Conservation (phyloP, 2,888 invertebrate genomes). For the Euspilapteryx auroguttella region DNA sequence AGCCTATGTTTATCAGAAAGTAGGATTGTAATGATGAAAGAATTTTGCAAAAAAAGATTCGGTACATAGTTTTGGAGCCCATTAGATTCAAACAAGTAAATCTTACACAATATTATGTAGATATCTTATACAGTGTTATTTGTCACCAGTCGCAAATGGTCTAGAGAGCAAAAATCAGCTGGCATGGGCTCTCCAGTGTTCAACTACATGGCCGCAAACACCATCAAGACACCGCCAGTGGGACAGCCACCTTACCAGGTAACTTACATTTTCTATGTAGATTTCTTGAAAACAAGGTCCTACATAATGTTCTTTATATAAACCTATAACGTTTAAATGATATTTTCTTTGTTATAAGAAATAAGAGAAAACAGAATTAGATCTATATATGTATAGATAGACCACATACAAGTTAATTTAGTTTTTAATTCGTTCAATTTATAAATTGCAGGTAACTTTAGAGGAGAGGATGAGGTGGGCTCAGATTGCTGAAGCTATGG, state of each 20-base stretch:
- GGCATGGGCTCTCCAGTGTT: slow-evolving; percentile 81
- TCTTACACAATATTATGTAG: no score
- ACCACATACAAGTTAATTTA: no score
- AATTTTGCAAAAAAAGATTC: no score
- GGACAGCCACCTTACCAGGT: slow-evolving; percentile 78
- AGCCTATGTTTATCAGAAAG: no score
- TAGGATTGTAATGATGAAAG: no score
- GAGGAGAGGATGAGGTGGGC: slow-evolving; percentile 88
- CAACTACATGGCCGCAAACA: slow-evolving; percentile 81
- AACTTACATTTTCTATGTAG: slow-evolving; percentile 4
- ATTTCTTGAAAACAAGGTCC: neutral
- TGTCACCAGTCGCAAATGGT: slow-evolving; percentile 86
- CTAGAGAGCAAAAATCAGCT: slow-evolving; percentile 79
- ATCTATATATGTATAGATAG: no score
- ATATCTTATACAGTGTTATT: no score
- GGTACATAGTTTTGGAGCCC: no score
- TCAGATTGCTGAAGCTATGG: slow-evolving; percentile 87
- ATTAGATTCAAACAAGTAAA: no score
- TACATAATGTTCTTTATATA: no score
- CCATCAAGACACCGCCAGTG: slow-evolving; percentile 71
- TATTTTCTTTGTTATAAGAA: neutral
- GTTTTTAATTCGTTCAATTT: no score
- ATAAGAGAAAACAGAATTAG: no score
- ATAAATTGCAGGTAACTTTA: slow-evolving; percentile 57
- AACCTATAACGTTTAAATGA: neutral